Percentiles rank a stretch among this genome's conserved stretches.
phyloP scores from a whole-genome alignment of 1,140 invertebrate genomes.

The Drosophila tani region DNA sequence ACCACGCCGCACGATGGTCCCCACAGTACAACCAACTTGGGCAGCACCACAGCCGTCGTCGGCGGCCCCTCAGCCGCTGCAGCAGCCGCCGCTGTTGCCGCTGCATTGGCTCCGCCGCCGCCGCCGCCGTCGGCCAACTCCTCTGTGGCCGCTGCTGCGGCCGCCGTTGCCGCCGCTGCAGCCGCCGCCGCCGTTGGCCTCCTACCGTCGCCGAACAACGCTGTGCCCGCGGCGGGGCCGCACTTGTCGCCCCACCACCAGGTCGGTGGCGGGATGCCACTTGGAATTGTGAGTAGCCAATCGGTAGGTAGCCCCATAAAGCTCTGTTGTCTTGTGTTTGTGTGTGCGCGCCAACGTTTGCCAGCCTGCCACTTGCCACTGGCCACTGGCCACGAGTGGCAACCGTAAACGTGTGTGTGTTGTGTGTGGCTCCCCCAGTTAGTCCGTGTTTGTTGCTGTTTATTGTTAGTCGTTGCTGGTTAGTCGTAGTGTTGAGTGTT shows the following conservation, averaged over 20 bases:
- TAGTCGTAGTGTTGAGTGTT: slow-evolving; percentile 57
- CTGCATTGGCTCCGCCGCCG: slow-evolving; percentile 86
- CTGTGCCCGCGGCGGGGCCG: slow-evolving; percentile 72
- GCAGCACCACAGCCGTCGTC: slow-evolving; percentile 46
- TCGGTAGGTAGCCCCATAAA: slow-evolving; percentile 81
- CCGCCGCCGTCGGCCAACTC: slow-evolving; percentile 45
- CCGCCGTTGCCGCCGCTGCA: slow-evolving; percentile 66
- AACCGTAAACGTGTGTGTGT: slow-evolving; percentile 55
- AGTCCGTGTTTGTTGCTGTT: slow-evolving; percentile 54
- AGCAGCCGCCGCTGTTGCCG: slow-evolving; percentile 76
- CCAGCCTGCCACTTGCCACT: slow-evolving; percentile 8
- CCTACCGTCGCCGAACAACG: slow-evolving; percentile 52
- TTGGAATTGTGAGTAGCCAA: slow-evolving; percentile 85
- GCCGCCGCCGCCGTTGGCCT: slow-evolving; percentile 69
- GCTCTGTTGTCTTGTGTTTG: slow-evolving; percentile 69
- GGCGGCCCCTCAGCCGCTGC: slow-evolving; percentile 81
- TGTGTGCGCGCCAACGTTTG: slow-evolving; percentile 54
- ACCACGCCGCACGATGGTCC: slow-evolving; percentile 90
- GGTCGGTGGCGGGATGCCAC: slow-evolving; percentile 82
- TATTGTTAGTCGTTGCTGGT: slow-evolving; percentile 30
- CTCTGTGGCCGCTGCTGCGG: slow-evolving; percentile 86
- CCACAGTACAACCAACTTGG: slow-evolving; percentile 86
- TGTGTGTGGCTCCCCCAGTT: slow-evolving; percentile 51
- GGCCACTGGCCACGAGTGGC: slow-evolving; percentile 26
- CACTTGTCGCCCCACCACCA: slow-evolving; percentile 74